Evolutionary conservation across 2,113 vertebrate species (phyloP).

Genomic region (Hydrochoerus hydrochaeris): DNA sequence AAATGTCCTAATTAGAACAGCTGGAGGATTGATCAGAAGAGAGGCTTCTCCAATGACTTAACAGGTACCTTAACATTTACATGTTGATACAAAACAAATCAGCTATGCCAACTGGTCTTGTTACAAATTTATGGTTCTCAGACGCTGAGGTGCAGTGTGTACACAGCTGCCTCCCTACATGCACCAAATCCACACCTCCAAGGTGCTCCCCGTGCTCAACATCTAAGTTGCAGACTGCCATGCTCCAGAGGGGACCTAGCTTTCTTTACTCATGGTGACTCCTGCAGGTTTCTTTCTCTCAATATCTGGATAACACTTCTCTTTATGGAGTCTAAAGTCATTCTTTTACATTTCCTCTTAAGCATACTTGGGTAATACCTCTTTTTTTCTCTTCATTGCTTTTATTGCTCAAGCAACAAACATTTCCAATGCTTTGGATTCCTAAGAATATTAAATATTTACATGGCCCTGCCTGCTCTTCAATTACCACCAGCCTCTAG

Average conservation of each 20-base stretch:
- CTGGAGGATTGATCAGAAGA: not conserved
- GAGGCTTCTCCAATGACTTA: not conserved
- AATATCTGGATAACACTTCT: not conserved
- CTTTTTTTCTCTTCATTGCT: not conserved
- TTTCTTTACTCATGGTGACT: not conserved
- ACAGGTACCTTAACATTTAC: not conserved
- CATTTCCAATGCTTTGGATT: not conserved
- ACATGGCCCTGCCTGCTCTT: not conserved
- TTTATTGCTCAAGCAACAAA: not conserved
- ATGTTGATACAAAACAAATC: not conserved
- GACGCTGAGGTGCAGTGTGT: not conserved
- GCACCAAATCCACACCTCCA: not conserved
- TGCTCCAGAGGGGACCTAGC: not conserved
- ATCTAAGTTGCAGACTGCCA: not conserved
- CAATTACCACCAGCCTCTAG: not conserved
- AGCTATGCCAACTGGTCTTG: not conserved
- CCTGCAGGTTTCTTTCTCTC: not conserved
- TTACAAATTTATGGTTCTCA: not conserved
- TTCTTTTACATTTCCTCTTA: not conserved
- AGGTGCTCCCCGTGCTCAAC: not conserved
- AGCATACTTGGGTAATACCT: not conserved
- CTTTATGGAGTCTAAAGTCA: not conserved
- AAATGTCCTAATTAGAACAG: not conserved
- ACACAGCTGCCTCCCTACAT: not conserved
- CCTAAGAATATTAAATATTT: conserved; percentile 13